These are phyloP conservation scores for Anthopleura xanthogrammica DNA, from an alignment of 92 coral and sea anemone species.

Conservation along the genomic window DNA sequence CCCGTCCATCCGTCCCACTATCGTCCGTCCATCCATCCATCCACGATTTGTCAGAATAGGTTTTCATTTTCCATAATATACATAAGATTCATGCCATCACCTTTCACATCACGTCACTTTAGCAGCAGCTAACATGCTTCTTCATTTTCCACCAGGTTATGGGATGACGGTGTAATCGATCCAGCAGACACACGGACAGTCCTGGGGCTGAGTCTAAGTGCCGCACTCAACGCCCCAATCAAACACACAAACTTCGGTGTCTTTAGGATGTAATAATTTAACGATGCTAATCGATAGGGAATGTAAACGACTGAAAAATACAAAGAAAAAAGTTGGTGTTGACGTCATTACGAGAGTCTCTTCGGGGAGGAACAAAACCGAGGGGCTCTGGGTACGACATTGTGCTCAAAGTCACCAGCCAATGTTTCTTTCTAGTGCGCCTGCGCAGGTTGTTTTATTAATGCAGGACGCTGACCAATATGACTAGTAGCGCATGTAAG, in stretches of 20 bases:
- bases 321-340: background rate
- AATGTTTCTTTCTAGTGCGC: background rate
- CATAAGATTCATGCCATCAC: no score
- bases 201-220: conserved; percentile 89
- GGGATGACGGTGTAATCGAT: conserved; percentile 99
- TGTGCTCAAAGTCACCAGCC: background rate
- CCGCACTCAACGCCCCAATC: conserved; percentile 79
- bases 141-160: conserved; percentile 49
- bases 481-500: background rate
- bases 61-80: no score
- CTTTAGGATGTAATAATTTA: conserved; percentile 71
- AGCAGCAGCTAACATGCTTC: background rate
- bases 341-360: background rate
- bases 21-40: no score
- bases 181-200: conserved; percentile 94
- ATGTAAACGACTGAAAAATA: background rate
- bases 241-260: conserved; percentile 85
- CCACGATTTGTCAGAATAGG: no score
- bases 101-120: no score
- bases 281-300: background rate
- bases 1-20: no score
- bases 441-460: background rate
- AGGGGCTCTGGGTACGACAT: no score
- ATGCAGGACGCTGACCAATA: background rate
- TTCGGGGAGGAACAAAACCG: no score